These are phyloP conservation scores for Nicator chloris DNA, from an alignment of 2,113 vertebrate genomes.

Conservation along the genomic window DNA sequence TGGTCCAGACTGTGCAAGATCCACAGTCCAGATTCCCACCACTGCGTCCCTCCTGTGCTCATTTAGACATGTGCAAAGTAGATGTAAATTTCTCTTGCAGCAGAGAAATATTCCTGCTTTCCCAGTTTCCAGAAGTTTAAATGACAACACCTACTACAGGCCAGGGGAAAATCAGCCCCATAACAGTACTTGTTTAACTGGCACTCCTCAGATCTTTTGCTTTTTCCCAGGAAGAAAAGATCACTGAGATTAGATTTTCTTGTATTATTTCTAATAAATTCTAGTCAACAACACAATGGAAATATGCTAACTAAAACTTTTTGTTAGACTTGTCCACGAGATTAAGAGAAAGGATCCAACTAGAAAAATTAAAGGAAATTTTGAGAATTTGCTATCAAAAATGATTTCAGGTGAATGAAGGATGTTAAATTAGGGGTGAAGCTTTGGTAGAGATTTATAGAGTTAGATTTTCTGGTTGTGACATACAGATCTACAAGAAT, in stretches of 20 bases:
- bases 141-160: background rate
- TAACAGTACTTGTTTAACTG: background rate
- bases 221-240: background rate
- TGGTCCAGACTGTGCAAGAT: constrained; percentile 5
- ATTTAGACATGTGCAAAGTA: background rate
- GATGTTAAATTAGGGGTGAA: background rate
- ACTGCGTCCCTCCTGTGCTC: background rate
- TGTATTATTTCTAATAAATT: background rate
- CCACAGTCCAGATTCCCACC: background rate
- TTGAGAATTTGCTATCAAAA: background rate
- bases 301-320: background rate
- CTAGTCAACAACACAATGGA: background rate
- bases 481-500: background rate
- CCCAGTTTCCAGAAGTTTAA: background rate
- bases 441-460: background rate
- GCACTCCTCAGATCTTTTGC: background rate
- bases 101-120: background rate
- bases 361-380: background rate
- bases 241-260: background rate
- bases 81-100: background rate
- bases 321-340: background rate
- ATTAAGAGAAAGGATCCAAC: background rate
- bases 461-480: background rate
- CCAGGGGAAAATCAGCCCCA: background rate
- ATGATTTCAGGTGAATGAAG: background rate